These are phyloP conservation scores for Platysternon megacephalum DNA, from an alignment of 2,113 vertebrate species.

Conservation along the genomic window DNA sequence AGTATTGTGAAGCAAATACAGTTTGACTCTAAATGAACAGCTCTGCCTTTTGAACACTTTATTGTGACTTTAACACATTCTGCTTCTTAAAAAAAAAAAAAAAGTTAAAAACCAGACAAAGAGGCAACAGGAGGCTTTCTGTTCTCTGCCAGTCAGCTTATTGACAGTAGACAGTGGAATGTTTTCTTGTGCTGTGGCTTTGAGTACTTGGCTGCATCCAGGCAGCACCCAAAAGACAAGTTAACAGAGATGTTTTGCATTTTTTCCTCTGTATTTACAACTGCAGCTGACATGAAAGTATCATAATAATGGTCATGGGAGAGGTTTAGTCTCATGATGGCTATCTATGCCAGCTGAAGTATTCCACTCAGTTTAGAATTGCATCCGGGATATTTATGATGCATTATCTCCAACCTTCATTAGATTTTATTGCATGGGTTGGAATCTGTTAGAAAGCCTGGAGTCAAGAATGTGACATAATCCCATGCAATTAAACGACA, in stretches of 20 bases:
- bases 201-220: background rate
- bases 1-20: constrained; percentile 50
- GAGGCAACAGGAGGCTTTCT: background rate
- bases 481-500: constrained; percentile 17
- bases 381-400: background rate
- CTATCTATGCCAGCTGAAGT: background rate
- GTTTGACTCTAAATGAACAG: constrained; percentile 23
- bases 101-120: background rate
- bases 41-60: background rate
- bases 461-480: background rate
- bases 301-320: background rate
- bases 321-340: background rate
- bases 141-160: background rate
- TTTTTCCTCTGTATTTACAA: constrained; percentile 44
- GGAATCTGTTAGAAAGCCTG: background rate
- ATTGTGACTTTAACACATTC: background rate
- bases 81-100: background rate
- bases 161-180: background rate
- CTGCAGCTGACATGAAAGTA: background rate
- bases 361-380: background rate
- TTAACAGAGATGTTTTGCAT: background rate
- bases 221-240: constrained; percentile 2
- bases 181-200: background rate
- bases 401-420: background rate
- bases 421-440: background rate